Conservation (phyloP, 2,888 invertebrate species). For the Villa cingulata region DNA sequence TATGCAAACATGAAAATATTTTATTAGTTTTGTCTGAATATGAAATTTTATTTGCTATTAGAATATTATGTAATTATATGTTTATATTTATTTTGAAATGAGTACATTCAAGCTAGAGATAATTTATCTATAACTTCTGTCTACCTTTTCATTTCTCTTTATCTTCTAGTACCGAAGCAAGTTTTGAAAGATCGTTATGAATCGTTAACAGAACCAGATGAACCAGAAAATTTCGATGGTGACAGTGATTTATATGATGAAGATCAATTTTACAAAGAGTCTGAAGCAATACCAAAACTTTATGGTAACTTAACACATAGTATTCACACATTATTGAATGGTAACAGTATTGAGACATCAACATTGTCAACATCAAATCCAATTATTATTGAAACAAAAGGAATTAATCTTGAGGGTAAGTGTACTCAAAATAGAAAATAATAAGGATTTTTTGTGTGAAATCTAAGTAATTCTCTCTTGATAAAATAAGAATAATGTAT, state of each 20-base stretch:
- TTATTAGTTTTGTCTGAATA: no score
- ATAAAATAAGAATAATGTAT: no score
- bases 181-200: conserved; percentile 73
- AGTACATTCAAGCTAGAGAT: no score
- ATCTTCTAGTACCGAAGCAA: conserved; percentile 59
- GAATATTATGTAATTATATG: no score
- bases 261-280: conserved; percentile 43
- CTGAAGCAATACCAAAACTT: conserved; percentile 41
- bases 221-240: conserved; percentile 43
- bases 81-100: not conserved
- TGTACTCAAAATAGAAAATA: no score
- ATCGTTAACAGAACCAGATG: conserved; percentile 64
- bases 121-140: not conserved
- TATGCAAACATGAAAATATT: no score
- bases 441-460: no score
- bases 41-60: no score
- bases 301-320: conserved; percentile 28
- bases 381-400: conserved; percentile 31
- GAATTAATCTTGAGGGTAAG: conserved; percentile 32
- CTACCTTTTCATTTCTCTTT: not conserved
- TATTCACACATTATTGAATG: conserved; percentile 16
- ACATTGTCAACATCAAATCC: conserved; percentile 22
- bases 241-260: conserved; percentile 42
- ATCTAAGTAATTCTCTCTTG: no score
- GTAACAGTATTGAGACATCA: conserved; percentile 14